Percentiles rank a stretch among this genome's conserved stretches.
Conservation (phyloP, 2,113 vertebrate species). For the Hystrix brachyura region DNA sequence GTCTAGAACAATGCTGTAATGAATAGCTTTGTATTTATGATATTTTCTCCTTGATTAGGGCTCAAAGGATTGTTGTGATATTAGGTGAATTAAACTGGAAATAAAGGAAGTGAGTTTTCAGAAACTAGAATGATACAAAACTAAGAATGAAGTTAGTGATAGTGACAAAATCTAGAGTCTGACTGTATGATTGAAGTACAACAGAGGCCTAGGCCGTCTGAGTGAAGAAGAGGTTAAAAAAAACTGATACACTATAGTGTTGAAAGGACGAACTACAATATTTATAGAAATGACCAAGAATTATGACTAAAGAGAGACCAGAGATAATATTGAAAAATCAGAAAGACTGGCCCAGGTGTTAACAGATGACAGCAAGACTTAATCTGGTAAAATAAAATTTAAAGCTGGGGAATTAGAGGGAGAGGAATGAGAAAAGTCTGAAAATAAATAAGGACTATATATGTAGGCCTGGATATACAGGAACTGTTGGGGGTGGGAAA, state of each 20-base stretch:
- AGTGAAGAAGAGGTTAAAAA: background rate
- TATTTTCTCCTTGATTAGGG: background rate
- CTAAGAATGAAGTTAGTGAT: background rate
- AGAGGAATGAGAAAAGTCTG: background rate
- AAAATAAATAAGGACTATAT: background rate
- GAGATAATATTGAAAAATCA: background rate
- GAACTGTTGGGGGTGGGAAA: background rate
- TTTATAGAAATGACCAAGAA: constrained; percentile 20
- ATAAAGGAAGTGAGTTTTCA: background rate
- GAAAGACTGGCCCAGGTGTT: background rate
- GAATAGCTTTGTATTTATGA: background rate
- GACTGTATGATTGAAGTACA: background rate
- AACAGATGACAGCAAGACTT: background rate
- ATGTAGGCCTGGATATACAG: background rate
- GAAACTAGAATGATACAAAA: background rate
- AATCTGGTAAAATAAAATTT: background rate
- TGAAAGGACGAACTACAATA: background rate
- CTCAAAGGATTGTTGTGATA: background rate
- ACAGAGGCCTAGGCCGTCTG: background rate
- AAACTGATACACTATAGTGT: background rate
- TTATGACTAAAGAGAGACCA: background rate
- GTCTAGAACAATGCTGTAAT: background rate
- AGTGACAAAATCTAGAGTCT: background rate
- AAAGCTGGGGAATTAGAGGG: background rate
- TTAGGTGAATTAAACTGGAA: background rate